Base-by-base conservation (phyloP, 1,140 invertebrate species). In the Zaprionus taronus region DNA sequence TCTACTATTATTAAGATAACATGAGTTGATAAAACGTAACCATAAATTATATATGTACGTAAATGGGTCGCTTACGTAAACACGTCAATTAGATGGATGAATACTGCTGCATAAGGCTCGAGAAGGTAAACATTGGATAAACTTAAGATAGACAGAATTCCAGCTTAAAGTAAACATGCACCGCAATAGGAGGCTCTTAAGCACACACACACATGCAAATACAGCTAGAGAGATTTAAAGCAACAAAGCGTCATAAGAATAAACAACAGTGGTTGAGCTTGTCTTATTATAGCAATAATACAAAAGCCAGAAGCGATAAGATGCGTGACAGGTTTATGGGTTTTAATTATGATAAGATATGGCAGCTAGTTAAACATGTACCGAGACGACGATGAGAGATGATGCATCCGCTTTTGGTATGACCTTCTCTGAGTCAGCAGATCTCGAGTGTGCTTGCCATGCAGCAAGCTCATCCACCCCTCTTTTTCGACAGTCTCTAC, bases 11-110 rank as follows among this genome's bases (percentile, higher is more conserved):
- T 60, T 49, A 20, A 75, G 72, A 71, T 75, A 75, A 55, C 47
- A 11, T n/a, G 31, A 24, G 53, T 34, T 28, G 49, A 61, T 73
- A 31, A 66, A 31, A 60, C 17, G 36, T 15, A 26, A n/a, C 14
- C 26, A 64, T 64, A 56, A 64, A 34, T 26, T 51, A 34, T 24
- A 26, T 65, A 69, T 55, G 47, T 64, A 69, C 60, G 47, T 64
- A 81, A 84, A 67, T 77, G 68, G 34, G 61, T 58, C 53, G 55
- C 68, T 73, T 77, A 55, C 38, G 74, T 74, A 84, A 84, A 61
- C 67, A 79, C 66, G 62, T 77, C 67, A 80, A 77, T 72, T 70
- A 44, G 26, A 61, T 36, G 53, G 17, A 53, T 66, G 53, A 11
- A 53, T 69, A 70, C 56, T 80, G 66, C 68, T 67, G 62, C 74